Evolutionary conservation across 2,888 invertebrate species (phyloP).

Genomic region (Morpho deidamia): DNA sequence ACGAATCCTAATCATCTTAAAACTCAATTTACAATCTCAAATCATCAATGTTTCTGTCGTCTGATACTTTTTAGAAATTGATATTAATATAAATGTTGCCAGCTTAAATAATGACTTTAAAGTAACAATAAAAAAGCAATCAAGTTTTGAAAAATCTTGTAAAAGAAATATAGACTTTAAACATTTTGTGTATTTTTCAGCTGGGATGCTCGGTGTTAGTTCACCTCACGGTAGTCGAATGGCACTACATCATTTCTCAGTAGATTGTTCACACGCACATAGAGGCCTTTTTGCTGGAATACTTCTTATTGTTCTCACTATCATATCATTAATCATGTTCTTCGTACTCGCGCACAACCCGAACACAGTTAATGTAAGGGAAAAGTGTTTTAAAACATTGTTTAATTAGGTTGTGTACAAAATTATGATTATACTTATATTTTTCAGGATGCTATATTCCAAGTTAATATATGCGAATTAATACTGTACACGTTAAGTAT

Average conservation of each 20-base stretch:
- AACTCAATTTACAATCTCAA: neutral
- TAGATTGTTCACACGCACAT: conserved; percentile 92
- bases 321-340: conserved; percentile 93
- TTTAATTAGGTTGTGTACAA: neutral
- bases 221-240: conserved; percentile 61
- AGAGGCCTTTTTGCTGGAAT: conserved; percentile 87
- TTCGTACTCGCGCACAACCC: conserved; percentile 87
- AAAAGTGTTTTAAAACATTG: conserved; percentile 9
- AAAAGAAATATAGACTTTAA: no score
- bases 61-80: no score
- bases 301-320: conserved; percentile 87
- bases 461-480: conserved; percentile 88
- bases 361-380: conserved; percentile 73
- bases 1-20: no score
- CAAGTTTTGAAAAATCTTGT: no score
- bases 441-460: conserved; percentile 80
- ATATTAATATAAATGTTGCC: no score
- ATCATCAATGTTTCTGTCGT: neutral
- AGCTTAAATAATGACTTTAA: no score
- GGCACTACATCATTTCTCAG: conserved; percentile 82
- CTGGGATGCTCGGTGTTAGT: conserved; percentile 74
- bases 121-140: no score
- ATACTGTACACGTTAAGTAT: conserved; percentile 84
- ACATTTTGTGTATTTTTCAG: conserved; percentile 45
- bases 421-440: neutral